A percentile compares a stretch with the other conserved stretches of the same genome.
Evolutionary conservation across 1,140 invertebrate species (phyloP).

Genomic region (Cherax quadricarinatus): DNA sequence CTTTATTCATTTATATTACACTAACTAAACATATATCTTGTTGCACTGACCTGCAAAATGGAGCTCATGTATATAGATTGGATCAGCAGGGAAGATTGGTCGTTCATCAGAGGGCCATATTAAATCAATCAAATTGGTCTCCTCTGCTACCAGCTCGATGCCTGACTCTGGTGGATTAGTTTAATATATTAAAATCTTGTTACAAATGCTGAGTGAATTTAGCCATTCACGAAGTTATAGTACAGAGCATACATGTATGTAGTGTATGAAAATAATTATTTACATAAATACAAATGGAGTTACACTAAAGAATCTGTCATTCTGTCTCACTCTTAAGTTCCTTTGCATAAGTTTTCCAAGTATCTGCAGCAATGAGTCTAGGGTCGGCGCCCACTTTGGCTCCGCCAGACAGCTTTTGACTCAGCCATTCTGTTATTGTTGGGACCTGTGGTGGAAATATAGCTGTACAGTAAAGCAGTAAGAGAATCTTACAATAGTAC

Average conservation of each 20-base stretch:
- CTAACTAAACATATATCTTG: no score
- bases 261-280: neutral
- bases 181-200: neutral
- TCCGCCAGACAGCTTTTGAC: constrained; percentile 81
- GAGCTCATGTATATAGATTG: constrained; percentile 79
- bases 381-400: constrained; percentile 90
- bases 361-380: constrained; percentile 76
- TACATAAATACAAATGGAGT: neutral
- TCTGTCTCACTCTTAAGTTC: constrained; percentile 71
- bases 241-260: constrained; percentile 16
- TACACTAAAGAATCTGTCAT: no score
- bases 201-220: neutral
- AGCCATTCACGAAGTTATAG: no score
- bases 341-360: constrained; percentile 75
- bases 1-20: no score
- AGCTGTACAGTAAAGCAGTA: no score
- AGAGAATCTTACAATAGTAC: no score
- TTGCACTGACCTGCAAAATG: constrained; percentile 80
- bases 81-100: constrained; percentile 78
- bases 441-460: constrained; percentile 75
- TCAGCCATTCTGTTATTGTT: constrained; percentile 79
- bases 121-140: constrained; percentile 87
- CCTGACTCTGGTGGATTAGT: constrained; percentile 76
- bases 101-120: constrained; percentile 84
- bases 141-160: constrained; percentile 82